Evolutionary conservation across 2,888 invertebrate genomes (phyloP), one percentile per base, ranked within the genome.

Genomic region (Galerucella pusilla): DNA sequence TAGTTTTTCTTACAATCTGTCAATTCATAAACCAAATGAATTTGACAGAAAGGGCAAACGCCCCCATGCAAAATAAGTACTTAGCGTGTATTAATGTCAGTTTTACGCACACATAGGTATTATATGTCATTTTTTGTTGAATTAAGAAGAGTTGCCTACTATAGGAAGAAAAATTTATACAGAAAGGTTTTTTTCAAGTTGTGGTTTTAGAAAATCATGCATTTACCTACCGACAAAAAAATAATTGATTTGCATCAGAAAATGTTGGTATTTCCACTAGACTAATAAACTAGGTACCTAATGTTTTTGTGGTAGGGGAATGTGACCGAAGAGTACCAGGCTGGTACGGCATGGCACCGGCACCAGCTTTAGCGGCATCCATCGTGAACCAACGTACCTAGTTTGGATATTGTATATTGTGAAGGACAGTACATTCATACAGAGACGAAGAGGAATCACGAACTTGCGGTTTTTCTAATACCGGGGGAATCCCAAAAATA

Each of bases 261-360:
- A 35, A 35, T 35, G 7, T 35, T 35, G 6, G 35, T 68, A 57
- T 28, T 70, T 70, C 28, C 52, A 71, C 42, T 52, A 10, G 52
- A 54, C 63, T 64, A 72, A 65, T 57, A 20, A 57, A 57, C 6
- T 65, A 76, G 60, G 49, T 74, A 76, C 74, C 71, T 68, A 75
- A 64, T 46, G 28, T 70, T 71, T 72, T 45, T n/a, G 71, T 45
- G 64, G 68, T 71, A 78, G 75, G 81, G 82, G 81, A 82, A 81
- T 82, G 78, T 82, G 81, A 80, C 81, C 80, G 81, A 81, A 75
- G 61, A 61, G 45, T 61, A 35, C 64, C n/a, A 65, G 77, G 80
- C 83, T 85, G 85, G 85, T 83, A 85, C 85, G 79, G 83, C 84
- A 81, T 85, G 84, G 84, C 81, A 85, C 84, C 83, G 63, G 64